Percentiles rank a stretch among this genome's conserved stretches.
phyloP scores from a whole-genome alignment of 2,888 invertebrate species.

The Neoscelio sp. region DNA sequence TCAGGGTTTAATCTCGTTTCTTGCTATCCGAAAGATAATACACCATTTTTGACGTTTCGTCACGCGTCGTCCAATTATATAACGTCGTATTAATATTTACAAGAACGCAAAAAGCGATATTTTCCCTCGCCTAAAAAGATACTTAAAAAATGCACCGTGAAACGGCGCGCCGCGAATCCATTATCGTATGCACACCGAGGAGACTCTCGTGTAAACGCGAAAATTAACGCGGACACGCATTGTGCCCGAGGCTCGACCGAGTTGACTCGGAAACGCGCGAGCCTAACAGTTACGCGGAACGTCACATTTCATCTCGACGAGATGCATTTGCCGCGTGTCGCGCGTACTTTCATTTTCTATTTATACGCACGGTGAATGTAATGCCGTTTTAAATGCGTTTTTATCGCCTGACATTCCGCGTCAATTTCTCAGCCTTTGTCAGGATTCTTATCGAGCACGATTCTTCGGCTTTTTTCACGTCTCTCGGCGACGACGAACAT shows the following conservation, averaged over 20 bases:
- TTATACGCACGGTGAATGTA: constrained; percentile 60
- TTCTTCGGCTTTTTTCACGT: constrained; percentile 11
- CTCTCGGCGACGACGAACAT: too few species aligned
- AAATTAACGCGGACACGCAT: constrained; percentile 48
- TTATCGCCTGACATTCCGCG: constrained; percentile 61
- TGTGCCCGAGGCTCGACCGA: constrained; percentile 18
- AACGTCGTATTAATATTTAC: too few species aligned
- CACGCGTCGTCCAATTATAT: too few species aligned
- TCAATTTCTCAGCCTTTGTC: constrained; percentile 53
- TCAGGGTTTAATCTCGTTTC: too few species aligned
- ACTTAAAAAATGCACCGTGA: not conserved
- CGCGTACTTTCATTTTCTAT: constrained; percentile 66
- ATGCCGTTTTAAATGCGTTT: constrained; percentile 57
- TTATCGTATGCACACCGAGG: constrained; percentile 33
- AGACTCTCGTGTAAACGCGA: constrained; percentile 30
- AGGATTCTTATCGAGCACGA: constrained; percentile 15
- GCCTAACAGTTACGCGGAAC: constrained; percentile 48
- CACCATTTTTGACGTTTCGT: too few species aligned
- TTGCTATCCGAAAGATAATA: too few species aligned
- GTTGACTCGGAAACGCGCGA: constrained; percentile 29
- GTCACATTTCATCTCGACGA: constrained; percentile 59
- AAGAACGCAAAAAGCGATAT: not conserved
- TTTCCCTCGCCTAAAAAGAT: not conserved
- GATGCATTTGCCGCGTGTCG: constrained; percentile 52
- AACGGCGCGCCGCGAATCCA: constrained; percentile 17